Conservation (phyloP, 2,888 invertebrate species). For the Dascillus cervinus region DNA sequence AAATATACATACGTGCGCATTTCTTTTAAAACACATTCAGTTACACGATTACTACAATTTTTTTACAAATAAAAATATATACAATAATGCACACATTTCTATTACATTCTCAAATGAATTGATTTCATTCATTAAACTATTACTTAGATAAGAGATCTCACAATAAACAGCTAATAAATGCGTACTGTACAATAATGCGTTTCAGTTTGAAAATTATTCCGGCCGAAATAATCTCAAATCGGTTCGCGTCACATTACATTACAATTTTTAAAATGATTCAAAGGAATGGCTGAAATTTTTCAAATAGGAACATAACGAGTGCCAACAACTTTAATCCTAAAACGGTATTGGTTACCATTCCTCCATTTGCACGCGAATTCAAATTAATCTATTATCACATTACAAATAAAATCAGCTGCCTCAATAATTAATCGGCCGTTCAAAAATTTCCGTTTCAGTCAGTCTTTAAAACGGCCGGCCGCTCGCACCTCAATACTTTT, state of each 20-base stretch:
- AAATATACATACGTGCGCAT: slow-evolving; percentile 36
- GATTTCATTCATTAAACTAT: too few species aligned
- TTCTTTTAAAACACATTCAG: too few species aligned
- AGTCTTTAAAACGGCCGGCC: slow-evolving; percentile 32
- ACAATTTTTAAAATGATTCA: slow-evolving; percentile 9
- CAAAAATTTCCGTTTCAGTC: too few species aligned
- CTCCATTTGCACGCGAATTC: slow-evolving; percentile 8
- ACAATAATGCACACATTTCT: slow-evolving; percentile 27
- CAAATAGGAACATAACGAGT: too few species aligned
- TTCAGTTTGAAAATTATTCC: too few species aligned
- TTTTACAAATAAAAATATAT: slow-evolving; percentile 32
- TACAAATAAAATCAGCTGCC: slow-evolving; percentile 25
- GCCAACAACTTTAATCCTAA: too few species aligned
- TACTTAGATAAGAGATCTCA: slow-evolving; percentile 19
- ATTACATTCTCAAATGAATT: slow-evolving; percentile 10
- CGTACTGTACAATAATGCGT: slow-evolving; percentile 14
- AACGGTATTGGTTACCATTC: too few species aligned
- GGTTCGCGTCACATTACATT: too few species aligned
- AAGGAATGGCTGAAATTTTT: too few species aligned
- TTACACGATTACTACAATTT: slow-evolving; percentile 29
- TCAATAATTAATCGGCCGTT: too few species aligned
- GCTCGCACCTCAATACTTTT: slow-evolving; percentile 37
- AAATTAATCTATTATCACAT: slow-evolving; percentile 22
- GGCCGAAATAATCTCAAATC: too few species aligned
- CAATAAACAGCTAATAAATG: slow-evolving; percentile 24